Evolutionary conservation across 1,140 invertebrate genomes (phyloP).

Genomic region (Subanguina moxae): DNA sequence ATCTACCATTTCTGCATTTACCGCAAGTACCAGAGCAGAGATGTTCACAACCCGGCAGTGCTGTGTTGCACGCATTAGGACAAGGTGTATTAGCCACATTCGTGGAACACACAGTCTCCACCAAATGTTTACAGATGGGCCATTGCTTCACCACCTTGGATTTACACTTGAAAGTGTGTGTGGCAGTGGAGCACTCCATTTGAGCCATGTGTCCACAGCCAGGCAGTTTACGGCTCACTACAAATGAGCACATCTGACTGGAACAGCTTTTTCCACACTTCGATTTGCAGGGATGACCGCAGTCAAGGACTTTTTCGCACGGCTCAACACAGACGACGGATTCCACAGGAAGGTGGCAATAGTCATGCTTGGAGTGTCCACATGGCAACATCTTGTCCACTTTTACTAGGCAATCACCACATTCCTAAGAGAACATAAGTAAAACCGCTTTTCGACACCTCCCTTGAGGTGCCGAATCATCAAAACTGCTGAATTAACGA

Average conservation of each 20-base stretch:
- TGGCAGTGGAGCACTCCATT: constrained; percentile 23
- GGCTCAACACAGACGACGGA: neutral
- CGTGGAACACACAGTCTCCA: constrained; percentile 12
- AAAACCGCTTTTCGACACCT: too few species aligned
- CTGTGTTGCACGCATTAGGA: constrained; percentile 29
- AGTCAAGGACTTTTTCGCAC: constrained; percentile 13
- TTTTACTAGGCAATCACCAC: constrained; percentile 17
- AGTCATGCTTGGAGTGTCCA: constrained; percentile 7
- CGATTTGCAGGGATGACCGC: constrained; percentile 23
- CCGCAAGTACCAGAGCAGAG: constrained; percentile 54
- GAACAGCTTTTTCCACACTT: constrained; percentile 21
- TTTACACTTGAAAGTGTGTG: constrained; percentile 5
- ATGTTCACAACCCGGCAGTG: constrained; percentile 49
- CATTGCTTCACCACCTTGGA: constrained; percentile 11
- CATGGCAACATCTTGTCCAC: constrained; percentile 24
- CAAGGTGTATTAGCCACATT: constrained; percentile 21
- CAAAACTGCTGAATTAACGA: too few species aligned
- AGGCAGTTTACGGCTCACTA: constrained; percentile 12
- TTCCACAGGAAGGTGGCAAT: constrained; percentile 16
- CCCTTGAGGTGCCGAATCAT: too few species aligned
- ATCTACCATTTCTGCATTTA: constrained; percentile 23
- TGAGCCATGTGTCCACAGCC: constrained; percentile 23
- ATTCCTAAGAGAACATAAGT: too few species aligned
- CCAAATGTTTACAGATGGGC: constrained; percentile 22
- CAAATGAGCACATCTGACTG: constrained; percentile 7